Percentiles rank a stretch among this genome's conserved stretches.
Conservation (phyloP, 2,113 vertebrate genomes). For the Perognathus longimembris region DNA sequence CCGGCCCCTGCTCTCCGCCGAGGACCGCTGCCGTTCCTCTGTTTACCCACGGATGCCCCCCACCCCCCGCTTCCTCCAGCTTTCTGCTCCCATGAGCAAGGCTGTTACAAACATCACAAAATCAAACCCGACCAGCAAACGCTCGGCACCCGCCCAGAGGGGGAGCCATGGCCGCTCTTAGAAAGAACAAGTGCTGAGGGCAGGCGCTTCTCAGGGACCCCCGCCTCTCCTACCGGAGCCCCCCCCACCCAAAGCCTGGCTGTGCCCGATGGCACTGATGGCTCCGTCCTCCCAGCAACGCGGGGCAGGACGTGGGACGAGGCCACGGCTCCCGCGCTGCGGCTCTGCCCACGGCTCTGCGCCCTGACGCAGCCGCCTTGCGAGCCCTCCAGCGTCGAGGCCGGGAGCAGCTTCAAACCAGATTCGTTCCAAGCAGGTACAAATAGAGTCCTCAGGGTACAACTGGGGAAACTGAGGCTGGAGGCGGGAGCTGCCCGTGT, state of each 20-base stretch:
- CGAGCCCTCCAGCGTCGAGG: rapidly evolving
- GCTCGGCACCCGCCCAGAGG: background rate
- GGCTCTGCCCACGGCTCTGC: background rate
- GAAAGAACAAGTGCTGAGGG: background rate
- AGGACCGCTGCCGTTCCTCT: too few species aligned
- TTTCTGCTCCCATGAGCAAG: background rate
- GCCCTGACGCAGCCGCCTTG: background rate
- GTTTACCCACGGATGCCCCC: background rate
- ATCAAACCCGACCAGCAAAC: too few species aligned
- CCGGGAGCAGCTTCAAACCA: rapidly evolving
- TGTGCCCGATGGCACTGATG: rapidly evolving
- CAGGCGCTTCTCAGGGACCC: too few species aligned
- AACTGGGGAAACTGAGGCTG: background rate
- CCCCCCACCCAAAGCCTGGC: background rate
- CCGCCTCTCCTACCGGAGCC: background rate
- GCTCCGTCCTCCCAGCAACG: background rate
- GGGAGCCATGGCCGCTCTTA: background rate
- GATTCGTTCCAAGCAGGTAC: rapidly evolving
- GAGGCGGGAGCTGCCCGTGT: rapidly evolving
- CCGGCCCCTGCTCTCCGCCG: too few species aligned
- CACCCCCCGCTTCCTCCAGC: background rate
- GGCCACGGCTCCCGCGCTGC: rapidly evolving
- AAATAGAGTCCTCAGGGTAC: rapidly evolving
- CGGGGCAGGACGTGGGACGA: rapidly evolving
- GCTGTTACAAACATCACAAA: background rate